These are phyloP conservation scores for Drymonia ruficornis DNA, from an alignment of 2,888 invertebrate genomes.

Conservation along the genomic window DNA sequence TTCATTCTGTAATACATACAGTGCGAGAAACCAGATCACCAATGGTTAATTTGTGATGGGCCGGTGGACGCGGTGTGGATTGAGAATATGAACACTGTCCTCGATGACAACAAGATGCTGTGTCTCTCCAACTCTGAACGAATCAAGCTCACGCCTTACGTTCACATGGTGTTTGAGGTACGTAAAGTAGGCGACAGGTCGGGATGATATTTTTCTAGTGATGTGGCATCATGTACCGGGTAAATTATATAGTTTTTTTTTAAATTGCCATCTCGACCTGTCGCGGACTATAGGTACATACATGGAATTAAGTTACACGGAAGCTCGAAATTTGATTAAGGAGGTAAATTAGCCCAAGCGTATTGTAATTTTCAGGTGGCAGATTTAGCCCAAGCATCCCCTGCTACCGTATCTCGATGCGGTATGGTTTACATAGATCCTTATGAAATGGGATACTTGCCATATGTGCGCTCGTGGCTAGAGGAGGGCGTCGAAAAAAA, in stretches of 20 bases:
- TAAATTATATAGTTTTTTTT: too few species aligned
- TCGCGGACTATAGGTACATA: too few species aligned
- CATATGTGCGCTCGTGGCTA: constrained; percentile 92
- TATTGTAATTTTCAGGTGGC: constrained; percentile 79
- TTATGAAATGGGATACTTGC: constrained; percentile 92
- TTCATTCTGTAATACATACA: constrained; percentile 23
- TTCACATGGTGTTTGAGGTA: constrained; percentile 95
- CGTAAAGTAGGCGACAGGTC: constrained; percentile 6
- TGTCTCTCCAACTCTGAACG: constrained; percentile 96
- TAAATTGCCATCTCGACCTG: too few species aligned
- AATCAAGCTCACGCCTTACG: constrained; percentile 94
- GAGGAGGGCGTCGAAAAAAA: constrained; percentile 77
- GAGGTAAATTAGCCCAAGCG: too few species aligned
- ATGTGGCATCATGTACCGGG: too few species aligned
- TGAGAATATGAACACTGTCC: constrained; percentile 96
- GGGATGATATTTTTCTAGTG: too few species aligned
- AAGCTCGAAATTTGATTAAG: too few species aligned
- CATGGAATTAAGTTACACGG: not conserved
- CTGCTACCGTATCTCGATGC: constrained; percentile 93
- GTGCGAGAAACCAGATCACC: constrained; percentile 88
- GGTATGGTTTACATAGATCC: constrained; percentile 97
- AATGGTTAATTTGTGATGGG: constrained; percentile 96
- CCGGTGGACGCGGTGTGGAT: constrained; percentile 98
- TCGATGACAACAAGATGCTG: constrained; percentile 97
- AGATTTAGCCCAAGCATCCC: constrained; percentile 95